phyloP scores from a whole-genome alignment of 2,888 invertebrate genomes.

The Dynastes maya region DNA sequence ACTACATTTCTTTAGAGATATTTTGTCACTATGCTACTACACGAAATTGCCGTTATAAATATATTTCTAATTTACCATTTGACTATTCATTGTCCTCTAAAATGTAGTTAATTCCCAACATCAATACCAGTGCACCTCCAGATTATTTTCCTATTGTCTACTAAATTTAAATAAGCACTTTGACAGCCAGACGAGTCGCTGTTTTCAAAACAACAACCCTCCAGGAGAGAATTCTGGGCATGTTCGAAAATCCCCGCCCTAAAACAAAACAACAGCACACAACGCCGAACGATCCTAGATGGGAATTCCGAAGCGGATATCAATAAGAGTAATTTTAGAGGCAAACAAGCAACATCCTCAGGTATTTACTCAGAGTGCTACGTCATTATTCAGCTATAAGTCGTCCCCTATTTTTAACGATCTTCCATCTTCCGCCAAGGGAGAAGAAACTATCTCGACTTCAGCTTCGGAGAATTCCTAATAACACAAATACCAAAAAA shows the following conservation, averaged over 20 bases:
- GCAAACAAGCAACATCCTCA: constrained; percentile 17
- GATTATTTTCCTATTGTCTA: neutral
- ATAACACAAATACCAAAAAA: too few species aligned
- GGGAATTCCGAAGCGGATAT: constrained; percentile 29
- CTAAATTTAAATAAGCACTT: neutral
- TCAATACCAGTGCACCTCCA: too few species aligned
- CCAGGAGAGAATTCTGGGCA: neutral
- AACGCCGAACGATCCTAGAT: constrained; percentile 3
- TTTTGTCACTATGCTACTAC: too few species aligned
- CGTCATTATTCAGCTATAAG: constrained; percentile 24
- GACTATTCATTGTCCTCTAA: too few species aligned
- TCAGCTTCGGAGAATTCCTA: neutral
- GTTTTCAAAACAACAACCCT: neutral
- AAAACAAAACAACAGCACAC: neutral
- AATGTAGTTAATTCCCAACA: too few species aligned
- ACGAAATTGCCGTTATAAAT: too few species aligned
- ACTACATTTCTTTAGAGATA: too few species aligned
- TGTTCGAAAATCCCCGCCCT: neutral
- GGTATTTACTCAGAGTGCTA: constrained; percentile 1
- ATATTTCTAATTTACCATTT: too few species aligned
- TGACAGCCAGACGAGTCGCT: neutral
- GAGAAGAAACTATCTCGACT: neutral
- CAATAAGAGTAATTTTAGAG: constrained; percentile 19
- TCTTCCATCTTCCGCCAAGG: neutral
- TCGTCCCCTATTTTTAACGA: constrained; percentile 9